A percentile compares a stretch with the other conserved stretches of the same genome.
Conservation (phyloP, 2,113 vertebrate genomes). For the Camelus bactrianus region DNA sequence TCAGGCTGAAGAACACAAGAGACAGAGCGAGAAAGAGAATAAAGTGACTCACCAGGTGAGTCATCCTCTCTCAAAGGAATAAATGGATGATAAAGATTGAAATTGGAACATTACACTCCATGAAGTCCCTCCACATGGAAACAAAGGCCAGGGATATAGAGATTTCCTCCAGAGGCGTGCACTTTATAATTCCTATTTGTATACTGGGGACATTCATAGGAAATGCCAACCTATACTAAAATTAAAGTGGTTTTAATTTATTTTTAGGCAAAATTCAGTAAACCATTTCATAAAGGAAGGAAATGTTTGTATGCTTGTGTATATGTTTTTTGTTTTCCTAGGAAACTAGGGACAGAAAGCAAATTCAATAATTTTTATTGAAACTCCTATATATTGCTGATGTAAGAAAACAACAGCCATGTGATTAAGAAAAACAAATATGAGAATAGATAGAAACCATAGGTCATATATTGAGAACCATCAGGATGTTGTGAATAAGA, state of each 20-base stretch:
- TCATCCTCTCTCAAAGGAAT: neutral
- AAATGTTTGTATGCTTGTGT: neutral
- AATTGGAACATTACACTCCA: neutral
- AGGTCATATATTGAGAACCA: neutral
- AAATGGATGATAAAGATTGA: neutral
- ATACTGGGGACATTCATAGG: neutral
- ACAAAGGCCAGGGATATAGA: neutral
- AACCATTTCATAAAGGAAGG: neutral
- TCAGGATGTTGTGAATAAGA: neutral
- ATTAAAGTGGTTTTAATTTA: neutral
- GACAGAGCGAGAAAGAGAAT: neutral
- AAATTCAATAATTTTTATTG: neutral
- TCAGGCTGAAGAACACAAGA: neutral
- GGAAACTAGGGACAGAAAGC: neutral
- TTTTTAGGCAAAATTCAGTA: slow-evolving; percentile 13
- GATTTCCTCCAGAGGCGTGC: neutral
- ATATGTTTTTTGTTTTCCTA: neutral
- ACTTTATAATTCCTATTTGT: neutral
- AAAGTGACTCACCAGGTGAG: neutral
- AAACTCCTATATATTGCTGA: neutral
- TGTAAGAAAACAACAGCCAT: neutral
- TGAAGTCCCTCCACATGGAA: neutral
- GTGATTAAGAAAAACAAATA: slow-evolving; percentile 6
- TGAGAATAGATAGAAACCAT: neutral
- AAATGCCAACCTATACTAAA: neutral